Evolutionary conservation across 2,888 invertebrate genomes (phyloP), one percentile per base, ranked within the genome.

Genomic region (Cataglyphis rosenhaueri): DNA sequence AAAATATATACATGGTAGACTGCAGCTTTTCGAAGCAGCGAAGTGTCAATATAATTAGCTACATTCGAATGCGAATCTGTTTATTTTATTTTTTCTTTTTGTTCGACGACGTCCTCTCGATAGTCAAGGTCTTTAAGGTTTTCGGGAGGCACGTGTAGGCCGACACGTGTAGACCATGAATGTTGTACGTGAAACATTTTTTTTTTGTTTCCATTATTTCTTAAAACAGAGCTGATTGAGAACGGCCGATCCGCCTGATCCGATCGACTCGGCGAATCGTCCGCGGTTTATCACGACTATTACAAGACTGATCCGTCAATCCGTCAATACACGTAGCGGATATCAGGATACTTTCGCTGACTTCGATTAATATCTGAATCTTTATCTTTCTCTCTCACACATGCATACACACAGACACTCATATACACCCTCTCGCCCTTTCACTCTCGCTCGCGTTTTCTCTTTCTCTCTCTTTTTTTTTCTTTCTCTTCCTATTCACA

Each of bases 1-100:
- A 94, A 94, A 94, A 94, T 94, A 94, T 94, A 94, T 94, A 94
- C 94, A 94, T 93, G 93, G 93, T 93, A 94, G 92, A 94, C 93
- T 93, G 93, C 93, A 92, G 92, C 92, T 94, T 92, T 88, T 93
- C 91, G 91, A 93, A 94, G 93, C 94, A 93, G 93, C 92, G 91
- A 93, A 93, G 91, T 92, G 88, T 92, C 92, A 91, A 91, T 89
- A 90, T 84, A 88, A 90, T 88, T 87, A 89, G 90, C 88, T 87
- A 89, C 86, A 87, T 85, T 87, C 86, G 82, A 85, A 87, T 82
- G 83, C 86, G 82, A 88, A 86, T 84, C 85, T 86, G 70, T 86
- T 84, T 79, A 61, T 35, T 57, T 62, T 48, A 38, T 57, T 18
- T 25, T 57, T 35, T 57, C 57, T 18, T 8, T 21, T 29, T 57